phyloP scores from a whole-genome alignment of 2,888 invertebrate genomes.

The Mayetiola destructor region DNA sequence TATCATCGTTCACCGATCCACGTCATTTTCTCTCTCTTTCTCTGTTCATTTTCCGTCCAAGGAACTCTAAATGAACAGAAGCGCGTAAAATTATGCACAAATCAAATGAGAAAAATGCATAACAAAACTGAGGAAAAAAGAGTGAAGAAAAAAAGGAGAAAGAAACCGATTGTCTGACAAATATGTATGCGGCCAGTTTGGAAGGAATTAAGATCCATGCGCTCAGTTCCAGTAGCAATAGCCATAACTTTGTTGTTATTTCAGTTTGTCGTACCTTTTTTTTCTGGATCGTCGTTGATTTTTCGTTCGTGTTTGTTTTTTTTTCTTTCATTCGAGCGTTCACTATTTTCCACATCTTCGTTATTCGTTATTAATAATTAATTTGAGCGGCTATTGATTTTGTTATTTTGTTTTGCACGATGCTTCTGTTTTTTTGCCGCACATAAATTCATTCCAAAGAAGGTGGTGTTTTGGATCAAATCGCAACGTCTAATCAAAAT shows the following conservation, averaged over 20 bases:
- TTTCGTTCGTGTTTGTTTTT: too few relatives aligned
- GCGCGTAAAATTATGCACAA: background rate
- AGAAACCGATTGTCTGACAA: background rate
- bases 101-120: background rate
- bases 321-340: too few relatives aligned
- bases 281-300: conserved; percentile 1
- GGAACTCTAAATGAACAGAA: background rate
- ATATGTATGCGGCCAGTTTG: conserved; percentile 7
- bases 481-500: conserved; percentile 8
- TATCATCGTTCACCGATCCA: background rate
- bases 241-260: background rate
- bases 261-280: background rate
- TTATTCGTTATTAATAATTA: too few relatives aligned
- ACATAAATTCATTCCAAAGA: background rate
- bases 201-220: background rate
- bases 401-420: background rate
- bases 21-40: background rate
- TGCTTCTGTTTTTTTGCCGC: background rate
- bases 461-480: conserved; percentile 10
- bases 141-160: too few relatives aligned
- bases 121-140: too few relatives aligned
- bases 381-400: background rate
- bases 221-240: conserved; percentile 10
- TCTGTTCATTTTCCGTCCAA: background rate
- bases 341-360: too few relatives aligned